phyloP scores from a whole-genome alignment of 1,140 invertebrate species.

The Pseudoatta argentina region DNA sequence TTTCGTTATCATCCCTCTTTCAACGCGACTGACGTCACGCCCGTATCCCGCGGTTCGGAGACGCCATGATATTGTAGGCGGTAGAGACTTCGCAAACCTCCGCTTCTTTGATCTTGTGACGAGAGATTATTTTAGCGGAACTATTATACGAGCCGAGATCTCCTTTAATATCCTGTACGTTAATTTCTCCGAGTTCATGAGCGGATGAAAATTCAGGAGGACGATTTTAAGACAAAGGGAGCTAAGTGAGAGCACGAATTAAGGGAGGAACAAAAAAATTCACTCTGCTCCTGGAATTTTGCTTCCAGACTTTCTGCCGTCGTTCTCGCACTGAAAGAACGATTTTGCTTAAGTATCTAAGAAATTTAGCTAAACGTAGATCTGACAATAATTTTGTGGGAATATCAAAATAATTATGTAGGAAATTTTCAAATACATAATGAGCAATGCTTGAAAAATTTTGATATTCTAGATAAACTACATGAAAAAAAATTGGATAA shows the following conservation, averaged over 20 bases:
- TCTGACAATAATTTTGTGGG: no score
- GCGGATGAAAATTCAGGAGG: not conserved
- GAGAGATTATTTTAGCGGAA: conserved; percentile 1
- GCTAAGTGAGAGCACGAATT: conserved; percentile 3
- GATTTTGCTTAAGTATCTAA: no score
- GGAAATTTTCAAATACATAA: no score
- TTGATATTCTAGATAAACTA: no score
- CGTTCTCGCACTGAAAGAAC: no score
- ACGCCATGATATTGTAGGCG: not conserved
- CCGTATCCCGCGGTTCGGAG: conserved; percentile 1
- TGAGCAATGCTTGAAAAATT: no score
- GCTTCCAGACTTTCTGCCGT: not conserved
- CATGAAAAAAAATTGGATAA: no score
- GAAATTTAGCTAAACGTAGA: no score
- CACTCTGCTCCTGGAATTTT: conserved; percentile 18
- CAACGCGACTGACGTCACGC: not conserved
- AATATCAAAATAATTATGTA: no score
- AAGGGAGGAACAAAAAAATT: not conserved
- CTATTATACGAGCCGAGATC: not conserved
- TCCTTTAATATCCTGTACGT: not conserved
- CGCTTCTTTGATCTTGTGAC: conserved; percentile 3
- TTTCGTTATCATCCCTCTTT: not conserved
- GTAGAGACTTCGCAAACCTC: not conserved
- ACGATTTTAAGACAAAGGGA: not conserved
- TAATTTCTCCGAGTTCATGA: not conserved